Percentiles rank a stretch among this genome's conserved stretches.
Evolutionary conservation across 2,888 invertebrate genomes (phyloP).

Genomic region (Cryptus viduatorius): DNA sequence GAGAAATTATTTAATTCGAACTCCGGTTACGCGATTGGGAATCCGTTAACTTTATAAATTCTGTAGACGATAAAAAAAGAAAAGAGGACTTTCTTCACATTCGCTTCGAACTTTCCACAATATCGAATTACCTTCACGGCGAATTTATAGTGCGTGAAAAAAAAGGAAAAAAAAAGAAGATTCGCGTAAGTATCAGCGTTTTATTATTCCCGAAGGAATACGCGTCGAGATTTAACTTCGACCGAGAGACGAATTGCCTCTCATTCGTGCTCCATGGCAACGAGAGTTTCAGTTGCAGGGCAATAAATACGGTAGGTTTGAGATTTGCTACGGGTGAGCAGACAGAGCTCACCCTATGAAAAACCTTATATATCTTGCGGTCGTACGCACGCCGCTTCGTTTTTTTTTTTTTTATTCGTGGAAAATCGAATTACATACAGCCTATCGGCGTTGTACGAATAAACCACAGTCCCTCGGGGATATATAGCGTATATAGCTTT

Average conservation of each 20-base stretch:
- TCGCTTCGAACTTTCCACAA: neutral
- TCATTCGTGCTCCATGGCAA: slow-evolving; percentile 33
- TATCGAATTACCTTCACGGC: slow-evolving; percentile 8
- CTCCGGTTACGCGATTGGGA: neutral
- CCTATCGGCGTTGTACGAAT: neutral
- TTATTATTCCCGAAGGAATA: slow-evolving; percentile 30
- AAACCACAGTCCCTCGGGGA: slow-evolving; percentile 21
- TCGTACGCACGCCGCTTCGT: slow-evolving; percentile 16
- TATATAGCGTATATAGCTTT: neutral
- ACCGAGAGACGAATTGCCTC: slow-evolving; percentile 4
- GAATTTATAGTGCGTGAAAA: neutral
- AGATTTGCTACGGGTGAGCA: slow-evolving; percentile 17
- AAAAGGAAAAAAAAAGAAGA: slow-evolving; percentile 15
- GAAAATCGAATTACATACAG: slow-evolving; percentile 21
- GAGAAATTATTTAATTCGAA: neutral
- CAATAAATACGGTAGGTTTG: slow-evolving; percentile 2
- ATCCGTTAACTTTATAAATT: neutral
- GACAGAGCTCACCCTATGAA: slow-evolving; percentile 3
- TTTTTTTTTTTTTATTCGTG: slow-evolving; percentile 5
- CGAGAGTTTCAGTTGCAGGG: slow-evolving; percentile 15
- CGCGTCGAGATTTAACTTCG: slow-evolving; percentile 19
- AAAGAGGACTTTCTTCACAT: neutral
- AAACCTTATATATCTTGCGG: neutral
- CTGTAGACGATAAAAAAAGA: neutral
- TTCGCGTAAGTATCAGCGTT: neutral